phyloP scores from a whole-genome alignment of 2,113 vertebrate genomes.

The Boleophthalmus pectinirostris region DNA sequence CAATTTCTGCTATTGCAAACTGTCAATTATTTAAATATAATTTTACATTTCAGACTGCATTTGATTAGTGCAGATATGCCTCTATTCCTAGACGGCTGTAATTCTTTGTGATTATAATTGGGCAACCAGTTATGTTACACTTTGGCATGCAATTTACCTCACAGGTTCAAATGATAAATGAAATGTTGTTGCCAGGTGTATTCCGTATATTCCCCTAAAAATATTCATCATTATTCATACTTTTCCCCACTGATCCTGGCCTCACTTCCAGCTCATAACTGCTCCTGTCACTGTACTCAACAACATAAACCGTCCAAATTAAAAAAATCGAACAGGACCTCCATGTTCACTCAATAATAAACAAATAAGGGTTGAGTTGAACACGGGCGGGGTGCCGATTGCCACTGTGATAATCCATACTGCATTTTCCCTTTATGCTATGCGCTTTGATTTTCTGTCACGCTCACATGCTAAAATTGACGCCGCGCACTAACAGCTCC shows the following conservation, averaged over 20 bases:
- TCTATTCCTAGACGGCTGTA: background rate
- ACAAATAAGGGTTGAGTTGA: constrained; percentile 42
- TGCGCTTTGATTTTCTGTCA: constrained; percentile 40
- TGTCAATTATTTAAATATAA: background rate
- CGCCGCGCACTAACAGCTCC: constrained; percentile 35
- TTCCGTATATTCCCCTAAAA: background rate
- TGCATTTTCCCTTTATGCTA: constrained; percentile 34
- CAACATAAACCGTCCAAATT: constrained; percentile 13
- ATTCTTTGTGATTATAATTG: background rate
- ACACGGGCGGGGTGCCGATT: constrained; percentile 14
- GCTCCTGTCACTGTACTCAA: background rate
- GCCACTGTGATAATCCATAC: constrained; percentile 36
- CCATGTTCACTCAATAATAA: constrained; percentile 11
- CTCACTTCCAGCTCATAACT: background rate
- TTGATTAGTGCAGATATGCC: background rate
- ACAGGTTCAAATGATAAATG: background rate
- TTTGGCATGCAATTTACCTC: background rate
- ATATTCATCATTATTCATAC: background rate
- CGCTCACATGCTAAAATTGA: constrained; percentile 31
- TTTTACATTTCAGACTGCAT: background rate
- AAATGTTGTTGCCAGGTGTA: background rate
- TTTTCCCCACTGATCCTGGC: background rate
- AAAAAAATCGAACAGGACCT: constrained; percentile 3
- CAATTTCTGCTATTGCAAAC: background rate
- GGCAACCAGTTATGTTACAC: background rate